Percentiles rank a stretch among this genome's conserved stretches.
These are phyloP conservation scores for Taxidea taxus DNA, from an alignment of 2,113 vertebrate genomes.

Conservation along the genomic window DNA sequence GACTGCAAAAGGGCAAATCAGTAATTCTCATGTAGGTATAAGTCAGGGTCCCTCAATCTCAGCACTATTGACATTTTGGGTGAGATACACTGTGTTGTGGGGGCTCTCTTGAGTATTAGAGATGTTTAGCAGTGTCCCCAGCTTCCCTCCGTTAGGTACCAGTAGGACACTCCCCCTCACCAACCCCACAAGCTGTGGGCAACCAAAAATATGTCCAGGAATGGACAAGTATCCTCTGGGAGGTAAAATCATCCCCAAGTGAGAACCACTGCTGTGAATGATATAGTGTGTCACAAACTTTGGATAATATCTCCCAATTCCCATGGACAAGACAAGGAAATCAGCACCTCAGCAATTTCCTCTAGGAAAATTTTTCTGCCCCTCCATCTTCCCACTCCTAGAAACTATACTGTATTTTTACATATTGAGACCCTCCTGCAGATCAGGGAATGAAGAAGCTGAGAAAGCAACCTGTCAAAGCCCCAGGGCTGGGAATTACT, in stretches of 20 bases:
- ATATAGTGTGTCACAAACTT: not conserved
- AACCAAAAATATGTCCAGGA: not conserved
- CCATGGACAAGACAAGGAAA: not conserved
- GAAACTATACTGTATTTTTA: not conserved
- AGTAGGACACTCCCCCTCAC: not conserved
- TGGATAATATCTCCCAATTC: not conserved
- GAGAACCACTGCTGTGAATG: not conserved
- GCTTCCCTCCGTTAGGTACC: not conserved
- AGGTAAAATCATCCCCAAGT: not conserved
- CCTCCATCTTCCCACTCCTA: not conserved
- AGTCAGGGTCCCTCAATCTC: not conserved
- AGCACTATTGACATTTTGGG: not conserved
- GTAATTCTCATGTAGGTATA: not conserved
- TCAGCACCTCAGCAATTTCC: not conserved
- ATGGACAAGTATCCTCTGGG: not conserved
- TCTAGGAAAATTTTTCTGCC: not conserved
- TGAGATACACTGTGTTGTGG: not conserved
- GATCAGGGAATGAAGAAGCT: not conserved
- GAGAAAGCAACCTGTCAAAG: not conserved
- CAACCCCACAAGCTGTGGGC: not conserved
- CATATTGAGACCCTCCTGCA: not conserved
- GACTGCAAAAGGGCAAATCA: not conserved
- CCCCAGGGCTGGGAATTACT: not conserved
- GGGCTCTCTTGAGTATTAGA: not conserved
- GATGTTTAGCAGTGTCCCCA: not conserved